These are phyloP conservation scores for Drosophila busckii DNA, from an alignment of 1,140 invertebrate genomes.

Conservation along the genomic window DNA sequence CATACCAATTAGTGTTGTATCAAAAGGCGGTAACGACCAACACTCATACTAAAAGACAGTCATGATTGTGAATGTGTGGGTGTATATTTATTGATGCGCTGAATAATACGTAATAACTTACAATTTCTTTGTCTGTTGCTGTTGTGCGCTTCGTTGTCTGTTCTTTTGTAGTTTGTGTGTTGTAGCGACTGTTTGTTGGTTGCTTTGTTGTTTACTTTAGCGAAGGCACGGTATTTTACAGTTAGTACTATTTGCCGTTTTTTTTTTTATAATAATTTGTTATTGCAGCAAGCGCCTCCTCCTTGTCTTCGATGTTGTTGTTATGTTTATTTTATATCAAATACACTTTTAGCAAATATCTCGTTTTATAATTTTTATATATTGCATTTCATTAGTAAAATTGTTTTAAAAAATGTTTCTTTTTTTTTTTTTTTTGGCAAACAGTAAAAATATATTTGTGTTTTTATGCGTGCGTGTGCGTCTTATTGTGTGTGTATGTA, in stretches of 20 bases:
- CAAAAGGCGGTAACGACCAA: constrained; percentile 30
- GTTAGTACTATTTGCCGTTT: constrained; percentile 53
- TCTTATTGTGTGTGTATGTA: constrained; percentile 16
- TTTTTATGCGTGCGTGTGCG: constrained; percentile 15
- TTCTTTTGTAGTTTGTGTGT: constrained; percentile 15
- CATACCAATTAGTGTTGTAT: constrained; percentile 58
- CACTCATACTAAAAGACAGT: background rate
- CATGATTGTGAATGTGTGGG: too few relatives aligned
- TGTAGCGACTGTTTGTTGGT: constrained; percentile 22
- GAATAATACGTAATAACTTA: constrained; percentile 61
- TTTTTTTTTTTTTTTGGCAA: constrained; percentile 17
- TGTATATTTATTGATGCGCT: background rate
- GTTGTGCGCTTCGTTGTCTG: constrained; percentile 11
- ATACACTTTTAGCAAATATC: constrained; percentile 65
- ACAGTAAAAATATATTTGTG: constrained; percentile 7
- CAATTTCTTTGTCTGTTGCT: constrained; percentile 40
- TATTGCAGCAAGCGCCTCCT: constrained; percentile 22
- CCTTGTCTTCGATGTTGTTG: constrained; percentile 8
- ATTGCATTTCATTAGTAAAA: constrained; percentile 37
- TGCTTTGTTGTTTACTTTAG: constrained; percentile 50
- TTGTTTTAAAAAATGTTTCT: constrained; percentile 41
- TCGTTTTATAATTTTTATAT: constrained; percentile 14
- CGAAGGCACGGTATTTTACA: constrained; percentile 67
- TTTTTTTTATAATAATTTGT: constrained; percentile 18
- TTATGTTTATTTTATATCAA: constrained; percentile 37